Percentiles rank a stretch among this genome's conserved stretches.
These are phyloP conservation scores for Lacerta bilineata DNA, from an alignment of 2,797 vertebrate species.

Conservation along the genomic window DNA sequence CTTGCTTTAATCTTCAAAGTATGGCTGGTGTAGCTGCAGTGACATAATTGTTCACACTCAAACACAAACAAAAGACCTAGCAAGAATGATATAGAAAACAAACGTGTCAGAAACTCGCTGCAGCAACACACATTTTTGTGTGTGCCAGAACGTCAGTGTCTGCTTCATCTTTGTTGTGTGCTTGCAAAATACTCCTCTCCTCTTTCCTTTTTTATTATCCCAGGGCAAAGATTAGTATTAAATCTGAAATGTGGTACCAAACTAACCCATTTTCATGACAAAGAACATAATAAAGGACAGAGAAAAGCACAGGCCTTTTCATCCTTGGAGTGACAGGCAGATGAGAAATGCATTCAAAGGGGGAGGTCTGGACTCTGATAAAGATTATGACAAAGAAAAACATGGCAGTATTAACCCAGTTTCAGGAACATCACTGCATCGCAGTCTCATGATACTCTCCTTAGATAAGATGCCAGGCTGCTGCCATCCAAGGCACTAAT, in stretches of 20 bases:
- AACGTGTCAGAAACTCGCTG: not conserved
- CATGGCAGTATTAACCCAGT: slow-evolving; percentile 30
- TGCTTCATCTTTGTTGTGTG: slow-evolving; percentile 19
- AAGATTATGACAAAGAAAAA: slow-evolving; percentile 36
- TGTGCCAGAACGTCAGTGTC: slow-evolving; percentile 25
- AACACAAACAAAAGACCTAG: slow-evolving; percentile 17
- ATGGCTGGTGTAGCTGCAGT: slow-evolving; percentile 15
- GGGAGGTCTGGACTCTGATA: not conserved
- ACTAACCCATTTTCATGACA: slow-evolving; percentile 32
- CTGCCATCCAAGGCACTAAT: slow-evolving; percentile 5
- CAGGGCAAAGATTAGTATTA: slow-evolving; percentile 30
- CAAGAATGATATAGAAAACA: slow-evolving; percentile 19
- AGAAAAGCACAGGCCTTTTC: slow-evolving; percentile 15
- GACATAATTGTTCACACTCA: slow-evolving; percentile 9
- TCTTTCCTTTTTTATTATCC: not conserved
- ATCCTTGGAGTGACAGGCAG: slow-evolving; percentile 33
- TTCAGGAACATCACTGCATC: not conserved
- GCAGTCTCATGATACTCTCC: slow-evolving; percentile 7
- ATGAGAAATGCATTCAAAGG: slow-evolving; percentile 42
- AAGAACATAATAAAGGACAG: slow-evolving; percentile 19
- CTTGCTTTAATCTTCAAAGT: slow-evolving; percentile 24
- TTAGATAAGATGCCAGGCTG: not conserved
- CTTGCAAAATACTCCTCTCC: slow-evolving; percentile 23
- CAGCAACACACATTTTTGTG: not conserved
- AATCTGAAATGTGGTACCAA: slow-evolving; percentile 36